Evolutionary conservation across 2,113 vertebrate genomes (phyloP).

Genomic region (Nesogale talazaci): DNA sequence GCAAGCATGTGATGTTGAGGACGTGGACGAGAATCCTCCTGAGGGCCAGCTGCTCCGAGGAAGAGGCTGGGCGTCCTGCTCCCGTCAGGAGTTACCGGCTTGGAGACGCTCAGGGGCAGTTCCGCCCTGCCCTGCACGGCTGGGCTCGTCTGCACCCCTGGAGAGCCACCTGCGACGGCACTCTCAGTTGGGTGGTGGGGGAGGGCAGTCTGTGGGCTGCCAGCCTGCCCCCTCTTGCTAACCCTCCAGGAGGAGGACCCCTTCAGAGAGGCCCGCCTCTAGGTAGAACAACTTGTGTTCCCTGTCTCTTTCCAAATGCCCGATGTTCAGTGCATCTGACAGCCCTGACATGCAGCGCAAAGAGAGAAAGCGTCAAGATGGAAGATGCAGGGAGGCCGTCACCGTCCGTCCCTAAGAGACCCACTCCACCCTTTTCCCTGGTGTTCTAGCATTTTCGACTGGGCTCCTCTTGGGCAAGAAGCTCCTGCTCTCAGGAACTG

Average conservation of each 20-base stretch:
- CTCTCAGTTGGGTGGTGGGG: no score
- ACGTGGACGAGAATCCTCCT: not conserved
- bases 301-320: not conserved
- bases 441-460: not conserved
- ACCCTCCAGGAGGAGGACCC: no score
- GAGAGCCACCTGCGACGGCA: no score
- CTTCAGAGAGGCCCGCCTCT: not conserved
- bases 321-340: not conserved
- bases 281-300: not conserved
- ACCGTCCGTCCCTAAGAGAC: not conserved
- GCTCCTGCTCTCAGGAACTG: not conserved
- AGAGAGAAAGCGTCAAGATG: not conserved
- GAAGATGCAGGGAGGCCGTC: not conserved
- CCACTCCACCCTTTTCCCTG: not conserved
- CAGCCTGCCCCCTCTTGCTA: no score
- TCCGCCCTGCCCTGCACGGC: no score
- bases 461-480: not conserved
- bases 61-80: no score
- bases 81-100: no score
- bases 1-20: not conserved
- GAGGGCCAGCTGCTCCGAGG: no score
- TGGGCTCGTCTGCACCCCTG: no score
- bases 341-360: not conserved
- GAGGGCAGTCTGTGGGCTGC: no score
- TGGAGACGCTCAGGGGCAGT: no score